Base-by-base conservation (phyloP, 2,888 invertebrate species). In the Ochlodes sylvanus region DNA sequence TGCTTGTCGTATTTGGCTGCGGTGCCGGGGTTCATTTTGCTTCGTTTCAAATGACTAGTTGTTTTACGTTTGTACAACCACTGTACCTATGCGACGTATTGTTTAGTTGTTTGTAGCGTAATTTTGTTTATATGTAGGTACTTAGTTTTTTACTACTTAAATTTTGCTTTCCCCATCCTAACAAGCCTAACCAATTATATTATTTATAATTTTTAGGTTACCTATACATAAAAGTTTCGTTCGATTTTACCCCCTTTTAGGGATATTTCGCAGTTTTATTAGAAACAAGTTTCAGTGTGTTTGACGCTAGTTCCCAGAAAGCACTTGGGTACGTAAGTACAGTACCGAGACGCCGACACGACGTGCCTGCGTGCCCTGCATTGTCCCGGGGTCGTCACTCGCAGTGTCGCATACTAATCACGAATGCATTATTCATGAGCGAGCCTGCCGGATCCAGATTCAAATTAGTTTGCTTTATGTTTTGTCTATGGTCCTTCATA, bases 381-480 rank as follows among this genome's bases (percentile, higher is more conserved):
- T 17, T 2, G 47, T 47, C 15, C 50, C 50, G 50, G 12, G 0
- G 10, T 50, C 50, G 19, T 50, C 17, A 34, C 27, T 27, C 57
- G 47, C 47, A 21, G 34, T 15, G 0, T 57, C 52, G 64, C 44
- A 57, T 66, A 58, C 38, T 52, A 52, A 63, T 38, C 10, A 19
- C 7, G 17, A 21, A 63, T 63, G 19, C 34, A 63, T 63, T 56
- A 63, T 63, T 42, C 63, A 63, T 63, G n/a, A 54, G 55, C 54
- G 41, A 21, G 15, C 32, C 27, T 56, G 55, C 63, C 63, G 63
- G 56, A 63, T 63, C 44, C 56, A 63, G 55, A 63, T 63, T 63
- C 63, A 63, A 63, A 63, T 63, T 17, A 56, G 56, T 21, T 32
- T 57, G 57, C 17, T 34, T 34, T 56, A 32, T 32, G 42, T 55